Evolutionary conservation across 2,888 invertebrate genomes (phyloP), one percentile per base, ranked within the genome.

Genomic region (Polietes domitor): DNA sequence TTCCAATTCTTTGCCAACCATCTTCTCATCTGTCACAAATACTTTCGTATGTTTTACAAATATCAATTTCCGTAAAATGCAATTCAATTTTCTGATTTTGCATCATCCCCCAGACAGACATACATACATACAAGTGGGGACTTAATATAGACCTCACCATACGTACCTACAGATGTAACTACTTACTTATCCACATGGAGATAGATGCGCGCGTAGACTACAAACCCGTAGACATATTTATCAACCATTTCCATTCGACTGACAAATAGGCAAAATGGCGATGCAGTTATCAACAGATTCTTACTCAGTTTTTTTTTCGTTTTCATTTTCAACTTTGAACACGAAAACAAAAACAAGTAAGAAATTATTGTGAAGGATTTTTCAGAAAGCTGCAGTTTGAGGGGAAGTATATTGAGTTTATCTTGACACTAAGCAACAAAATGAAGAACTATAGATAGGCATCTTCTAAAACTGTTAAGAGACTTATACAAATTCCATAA

Each of bases 21-120:
- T 43, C 41, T 68, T 68, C n/a, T n/a, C 68, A 68, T 17, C 68
- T 68, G 68, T 43, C 43, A 24, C 47, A 77, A 75, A 58, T 79
- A 84, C 81, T 84, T 81, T 78, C 80, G 83, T 83, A 80, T 84
- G 84, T 84, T 76, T 81, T 81, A 84, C 84, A 84, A 84, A 84
- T 84, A 84, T 84, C 84, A 84, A 84, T 84, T 84, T 84, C 84
- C 84, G 72, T 84, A 79, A 84, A 84, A 84, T 84, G 81, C 84
- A 84, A 84, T 84, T 84, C 84, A 81, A 84, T 84, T 84, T 84
- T 84, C 73, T 63, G 78, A 84, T 79, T 84, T 81, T 68, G 61
- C 61, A 61, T 37, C 28, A 19, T 24, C 65, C 19, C 50, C 21
- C 21, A 19, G 6, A 53, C 21, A 19, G 24, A n/a, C n/a, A 47